Base-by-base conservation (phyloP, 2,888 invertebrate genomes). In the Allophyes oxyacanthae region DNA sequence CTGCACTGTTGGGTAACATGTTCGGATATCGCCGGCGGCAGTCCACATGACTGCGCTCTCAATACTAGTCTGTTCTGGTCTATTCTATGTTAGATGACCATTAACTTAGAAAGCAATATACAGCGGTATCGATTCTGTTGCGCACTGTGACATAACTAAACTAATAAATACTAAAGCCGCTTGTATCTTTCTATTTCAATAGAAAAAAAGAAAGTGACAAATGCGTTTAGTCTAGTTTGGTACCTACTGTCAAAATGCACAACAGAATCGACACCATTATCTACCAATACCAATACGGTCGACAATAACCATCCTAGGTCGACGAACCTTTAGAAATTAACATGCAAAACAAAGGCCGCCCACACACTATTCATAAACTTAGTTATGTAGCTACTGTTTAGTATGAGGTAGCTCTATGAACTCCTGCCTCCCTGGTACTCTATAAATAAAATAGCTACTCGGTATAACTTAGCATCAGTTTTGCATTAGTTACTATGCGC, bases 1-100 rank as follows among this genome's bases (percentile, higher is more conserved):
- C 43, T 37, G 69, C 43, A 26, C 69, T 43, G 41, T 51, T 38
- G 61, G 38, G 48, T 44, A 55, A 55, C 44, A 14, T 2, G 37
- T 41, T 42, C 46, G 11, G 55, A n/a, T 15, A 36, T 37, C 20
- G 20, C 20, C 20, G 20, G 20, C 20, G 20, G 20, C 20, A 20
- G 6, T 8, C 3, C 6, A 28, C 28, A 6, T 10, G 46, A 10
- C 26, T 34, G 32, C 42, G 36, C 48, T 40, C 20, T 40, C 54
- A 6, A 14, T 6, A 44, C 14, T 20, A 10, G 15, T 34, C 26
- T 15, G 11, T 26, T 32, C 33, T 20, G 10, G 15, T 34, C 26
- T 15, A 14, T 26, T 32, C 33, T 28, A 30, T 34, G 15, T 25
- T 38, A 60, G 15, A 52, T 36, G 33, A 15, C 36, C 8, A 37